Evolutionary conservation across 2,888 invertebrate genomes (phyloP).

Genomic region (Tipula helvola): DNA sequence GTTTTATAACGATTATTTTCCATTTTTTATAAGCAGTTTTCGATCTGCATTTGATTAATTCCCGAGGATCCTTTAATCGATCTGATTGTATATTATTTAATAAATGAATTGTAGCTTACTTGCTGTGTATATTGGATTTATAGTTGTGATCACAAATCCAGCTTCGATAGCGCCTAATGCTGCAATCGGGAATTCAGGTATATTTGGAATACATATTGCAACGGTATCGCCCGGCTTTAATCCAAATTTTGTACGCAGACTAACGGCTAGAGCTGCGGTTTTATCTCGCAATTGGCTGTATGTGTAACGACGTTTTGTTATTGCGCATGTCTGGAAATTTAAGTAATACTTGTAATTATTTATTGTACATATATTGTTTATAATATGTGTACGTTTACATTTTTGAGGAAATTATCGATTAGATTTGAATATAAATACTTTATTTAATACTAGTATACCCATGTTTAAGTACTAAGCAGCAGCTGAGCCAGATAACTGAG

Average conservation of each 20-base stretch:
- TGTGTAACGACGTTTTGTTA: slow-evolving; percentile 59
- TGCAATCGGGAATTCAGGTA: slow-evolving; percentile 59
- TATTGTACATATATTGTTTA: no score
- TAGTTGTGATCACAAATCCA: slow-evolving; percentile 53
- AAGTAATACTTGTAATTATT: not conserved
- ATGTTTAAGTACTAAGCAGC: no score
- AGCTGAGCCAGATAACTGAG: no score
- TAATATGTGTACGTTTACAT: no score
- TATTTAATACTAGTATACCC: no score
- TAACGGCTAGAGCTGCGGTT: slow-evolving; percentile 51
- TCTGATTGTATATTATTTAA: not conserved
- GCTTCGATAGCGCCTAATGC: slow-evolving; percentile 55
- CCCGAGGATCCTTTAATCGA: no score
- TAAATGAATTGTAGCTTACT: slow-evolving; percentile 29
- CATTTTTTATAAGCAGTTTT: no score
- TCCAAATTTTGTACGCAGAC: slow-evolving; percentile 51
- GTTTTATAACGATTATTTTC: no score
- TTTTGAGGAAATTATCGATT: no score
- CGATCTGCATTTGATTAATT: no score
- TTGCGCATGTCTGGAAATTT: slow-evolving; percentile 50
- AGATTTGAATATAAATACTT: no score
- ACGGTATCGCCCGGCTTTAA: slow-evolving; percentile 52
- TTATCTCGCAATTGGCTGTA: slow-evolving; percentile 52
- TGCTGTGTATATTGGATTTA: slow-evolving; percentile 62
- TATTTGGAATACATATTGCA: slow-evolving; percentile 59